Percentiles rank a stretch among this genome's conserved stretches.
Conservation (phyloP, 2,113 vertebrate genomes). For the Morone saxatilis region DNA sequence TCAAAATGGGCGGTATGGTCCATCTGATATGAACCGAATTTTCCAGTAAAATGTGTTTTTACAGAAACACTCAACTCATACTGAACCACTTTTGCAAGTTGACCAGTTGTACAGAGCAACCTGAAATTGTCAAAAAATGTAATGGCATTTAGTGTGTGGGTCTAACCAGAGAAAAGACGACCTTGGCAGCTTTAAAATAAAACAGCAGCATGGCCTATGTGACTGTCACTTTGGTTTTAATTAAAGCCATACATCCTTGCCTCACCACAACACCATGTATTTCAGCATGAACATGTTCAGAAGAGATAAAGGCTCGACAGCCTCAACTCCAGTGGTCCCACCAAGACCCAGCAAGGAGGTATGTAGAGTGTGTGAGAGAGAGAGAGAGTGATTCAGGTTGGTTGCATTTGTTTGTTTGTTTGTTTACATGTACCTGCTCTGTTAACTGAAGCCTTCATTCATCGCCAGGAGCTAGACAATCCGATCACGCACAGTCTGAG, state of each 20-base stretch:
- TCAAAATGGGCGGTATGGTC: neutral
- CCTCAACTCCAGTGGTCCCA: constrained; percentile 43
- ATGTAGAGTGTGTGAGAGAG: neutral
- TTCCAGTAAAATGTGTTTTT: neutral
- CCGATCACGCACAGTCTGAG: constrained; percentile 28
- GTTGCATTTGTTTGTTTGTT: neutral
- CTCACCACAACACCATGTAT: neutral
- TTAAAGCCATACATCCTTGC: neutral
- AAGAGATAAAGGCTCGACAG: constrained; percentile 45
- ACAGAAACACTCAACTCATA: neutral
- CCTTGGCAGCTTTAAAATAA: neutral
- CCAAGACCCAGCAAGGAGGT: constrained; percentile 59
- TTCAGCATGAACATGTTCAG: constrained; percentile 69
- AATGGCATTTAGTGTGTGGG: constrained; percentile 16
- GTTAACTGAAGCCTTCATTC: neutral
- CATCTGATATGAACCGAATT: neutral
- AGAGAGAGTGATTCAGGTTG: no score
- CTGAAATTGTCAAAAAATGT: neutral
- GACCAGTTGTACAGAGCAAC: accelerated
- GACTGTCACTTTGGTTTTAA: neutral
- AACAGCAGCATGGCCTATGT: neutral
- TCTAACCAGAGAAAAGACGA: neutral
- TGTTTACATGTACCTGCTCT: neutral
- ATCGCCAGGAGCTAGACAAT: constrained; percentile 57
- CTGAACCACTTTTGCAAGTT: neutral